These are phyloP conservation scores for Gymnodraco acuticeps DNA, from an alignment of 2,797 vertebrate genomes.

Conservation along the genomic window DNA sequence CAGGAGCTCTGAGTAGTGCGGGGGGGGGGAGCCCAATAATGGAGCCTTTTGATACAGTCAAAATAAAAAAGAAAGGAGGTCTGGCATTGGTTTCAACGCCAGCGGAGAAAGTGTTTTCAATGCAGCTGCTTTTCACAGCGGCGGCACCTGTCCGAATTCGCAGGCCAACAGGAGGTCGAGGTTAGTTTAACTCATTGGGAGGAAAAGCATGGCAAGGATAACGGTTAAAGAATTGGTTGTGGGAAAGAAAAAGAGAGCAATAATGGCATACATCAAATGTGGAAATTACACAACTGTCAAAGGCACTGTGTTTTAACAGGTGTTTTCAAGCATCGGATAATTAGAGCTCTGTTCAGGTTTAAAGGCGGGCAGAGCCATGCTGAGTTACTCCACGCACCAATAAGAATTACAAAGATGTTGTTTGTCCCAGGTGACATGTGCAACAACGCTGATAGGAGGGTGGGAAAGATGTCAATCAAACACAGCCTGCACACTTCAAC, in stretches of 20 bases:
- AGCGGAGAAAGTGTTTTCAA: constrained; percentile 67
- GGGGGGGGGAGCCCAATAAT: constrained; percentile 59
- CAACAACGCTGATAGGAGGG: neutral
- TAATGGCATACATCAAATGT: neutral
- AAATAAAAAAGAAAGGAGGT: constrained; percentile 62
- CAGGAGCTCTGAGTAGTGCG: constrained; percentile 54
- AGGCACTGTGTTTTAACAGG: constrained; percentile 5
- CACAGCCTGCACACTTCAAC: constrained; percentile 16
- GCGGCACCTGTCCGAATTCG: constrained; percentile 72
- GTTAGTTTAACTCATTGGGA: constrained; percentile 66
- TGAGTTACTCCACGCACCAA: constrained; percentile 13
- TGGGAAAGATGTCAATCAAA: constrained; percentile 32
- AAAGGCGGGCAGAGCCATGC: constrained; percentile 5
- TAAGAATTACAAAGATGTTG: constrained; percentile 15
- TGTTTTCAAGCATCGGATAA: constrained; percentile 26
- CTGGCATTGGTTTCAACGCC: constrained; percentile 55
- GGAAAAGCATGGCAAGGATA: constrained; percentile 29
- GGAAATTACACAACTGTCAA: constrained; percentile 40
- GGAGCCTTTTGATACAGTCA: constrained; percentile 73
- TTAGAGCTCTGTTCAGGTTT: constrained; percentile 23
- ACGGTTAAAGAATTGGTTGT: constrained; percentile 29
- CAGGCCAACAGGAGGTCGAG: constrained; percentile 65
- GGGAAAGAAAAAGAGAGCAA: constrained; percentile 22
- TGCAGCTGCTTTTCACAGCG: constrained; percentile 76
- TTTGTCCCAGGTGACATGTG: constrained; percentile 14